Evolutionary conservation across 1,140 invertebrate genomes (phyloP), one percentile per base, ranked within the genome.

Genomic region (Trissolcus basalis): DNA sequence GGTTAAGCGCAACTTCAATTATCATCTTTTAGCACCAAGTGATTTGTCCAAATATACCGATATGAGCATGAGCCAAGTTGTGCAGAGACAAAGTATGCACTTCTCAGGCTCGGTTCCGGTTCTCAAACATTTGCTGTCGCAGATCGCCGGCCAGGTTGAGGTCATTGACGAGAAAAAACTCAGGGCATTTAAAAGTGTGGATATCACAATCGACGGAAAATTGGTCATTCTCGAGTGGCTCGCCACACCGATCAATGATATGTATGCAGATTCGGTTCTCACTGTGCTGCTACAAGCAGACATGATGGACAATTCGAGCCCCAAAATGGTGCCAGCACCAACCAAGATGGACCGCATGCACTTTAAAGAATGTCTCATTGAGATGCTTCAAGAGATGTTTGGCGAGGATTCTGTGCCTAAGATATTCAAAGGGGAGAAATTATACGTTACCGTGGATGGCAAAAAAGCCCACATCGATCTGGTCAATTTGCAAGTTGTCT

Each of bases 1-100:
- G 27, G 96, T 99, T 0, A 99, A 99, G 84, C 91, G 97, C 36
- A 99, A 99, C 86, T 99, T 99, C 82, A 99, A 97, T 86, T 99
- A 99, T 86, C 97, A 99, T 85, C 91, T 99, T 58, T 86, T 99
- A 47, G 93, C 95, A 5, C 95, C 98, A 0, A 90, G 92, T 9
- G 98, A 99, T 89, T 89, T 99, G 15, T 92, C 94, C 54, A 98
- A 97, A 85, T 99, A 99, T 86, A 99, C 97, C 2, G 97, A 99
- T 81, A 93, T 99, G 90, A 94, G 93, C 19, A 96, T 96, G 90
- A 97, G 95, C 69, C 94, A 94, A 74, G 94, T 99, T 19, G 93
- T 94, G 44, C 97, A 99, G 87, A 90, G 96, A 33, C 93, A 97
- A 83, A 97, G 95, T 63, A 90, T 99, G 27, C 92, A 94, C 35